Evolutionary conservation across 2,888 invertebrate genomes (phyloP), one percentile per base, ranked within the genome.

Genomic region (Cryptops parisi): DNA sequence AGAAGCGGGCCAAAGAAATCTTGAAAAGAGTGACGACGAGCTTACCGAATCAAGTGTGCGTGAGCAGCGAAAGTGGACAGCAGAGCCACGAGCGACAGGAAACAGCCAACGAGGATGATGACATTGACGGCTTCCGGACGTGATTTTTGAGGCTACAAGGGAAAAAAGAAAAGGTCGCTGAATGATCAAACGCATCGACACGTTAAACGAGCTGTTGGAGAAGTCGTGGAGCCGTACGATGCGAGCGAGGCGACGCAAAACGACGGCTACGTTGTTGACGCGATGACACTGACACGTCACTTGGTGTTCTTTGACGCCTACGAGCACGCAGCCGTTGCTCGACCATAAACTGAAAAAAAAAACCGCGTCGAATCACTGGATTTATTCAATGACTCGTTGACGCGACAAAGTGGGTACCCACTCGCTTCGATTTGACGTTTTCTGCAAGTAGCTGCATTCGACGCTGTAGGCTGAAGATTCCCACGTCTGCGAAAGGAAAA

Each of bases 281-380:
- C 53, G 55, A 19, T 53, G 53, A 41, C 55, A 55, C 15, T 46
- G 21, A 26, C 55, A 55, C 39, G 55, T 55, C 19, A 55, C 52
- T 17, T 55, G 25, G 22, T 15, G 22, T 6, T 23, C 43, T 27
- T 53, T 46, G 1, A 48, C 22, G 12, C 27, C 33, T n/a, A 21
- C 27, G 12, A 53, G 43, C 5, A 41, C 38, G 46, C 55, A 55
- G 5, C 55, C 55, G 15, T 40, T 46, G 17, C 23, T 40, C 15
- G 55, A 55, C 55, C 55, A 55, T 24, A 55, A 26, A 25, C 55
- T 55, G 47, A 2, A 47, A 51, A 2, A 21, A 2, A 47, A 5
- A 47, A 47, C n/a, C n/a, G n/a, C n/a, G n/a, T n/a, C n/a, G n/a
- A n/a, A n/a, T n/a, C n/a, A n/a, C n/a, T n/a, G n/a, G n/a, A n/a